Percentiles rank a stretch among this genome's conserved stretches.
Conservation (phyloP, 1,140 invertebrate species). For the Zaprionus capensis region DNA sequence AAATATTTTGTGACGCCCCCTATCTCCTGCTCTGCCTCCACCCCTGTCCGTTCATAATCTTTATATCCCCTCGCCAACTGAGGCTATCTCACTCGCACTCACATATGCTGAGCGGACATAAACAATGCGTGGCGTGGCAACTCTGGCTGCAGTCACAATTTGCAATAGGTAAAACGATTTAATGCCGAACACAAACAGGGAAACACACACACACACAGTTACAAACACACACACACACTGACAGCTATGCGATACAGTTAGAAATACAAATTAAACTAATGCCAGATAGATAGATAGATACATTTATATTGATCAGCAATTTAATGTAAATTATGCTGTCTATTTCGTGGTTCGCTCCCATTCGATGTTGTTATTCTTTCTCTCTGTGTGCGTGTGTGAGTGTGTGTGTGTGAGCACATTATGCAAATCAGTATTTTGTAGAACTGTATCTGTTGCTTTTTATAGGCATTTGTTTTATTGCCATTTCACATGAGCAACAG, state of each 20-base stretch:
- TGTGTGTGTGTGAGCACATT: constrained; percentile 57
- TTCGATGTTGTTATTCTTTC: constrained; percentile 21
- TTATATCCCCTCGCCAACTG: background rate
- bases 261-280: constrained; percentile 77
- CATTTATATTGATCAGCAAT: constrained; percentile 82
- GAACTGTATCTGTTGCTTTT: constrained; percentile 75
- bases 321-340: constrained; percentile 82
- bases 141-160: constrained; percentile 23
- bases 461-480: constrained; percentile 76
- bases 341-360: constrained; percentile 49
- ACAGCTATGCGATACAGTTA: background rate
- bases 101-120: background rate
- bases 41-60: constrained; percentile 35
- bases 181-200: constrained; percentile 33
- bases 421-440: constrained; percentile 71
- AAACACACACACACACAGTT: background rate
- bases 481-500: constrained; percentile 44
- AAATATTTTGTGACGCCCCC: constrained; percentile 57
- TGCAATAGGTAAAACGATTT: constrained; percentile 63
- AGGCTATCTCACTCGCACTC: background rate
- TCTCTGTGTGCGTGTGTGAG: constrained; percentile 3
- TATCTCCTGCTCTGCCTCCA: background rate
- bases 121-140: constrained; percentile 22
- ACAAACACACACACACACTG: constrained; percentile 22
- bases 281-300: constrained; percentile 64